Base-by-base conservation (phyloP, 2,797 vertebrate genomes). In the Sus cebifrons region DNA sequence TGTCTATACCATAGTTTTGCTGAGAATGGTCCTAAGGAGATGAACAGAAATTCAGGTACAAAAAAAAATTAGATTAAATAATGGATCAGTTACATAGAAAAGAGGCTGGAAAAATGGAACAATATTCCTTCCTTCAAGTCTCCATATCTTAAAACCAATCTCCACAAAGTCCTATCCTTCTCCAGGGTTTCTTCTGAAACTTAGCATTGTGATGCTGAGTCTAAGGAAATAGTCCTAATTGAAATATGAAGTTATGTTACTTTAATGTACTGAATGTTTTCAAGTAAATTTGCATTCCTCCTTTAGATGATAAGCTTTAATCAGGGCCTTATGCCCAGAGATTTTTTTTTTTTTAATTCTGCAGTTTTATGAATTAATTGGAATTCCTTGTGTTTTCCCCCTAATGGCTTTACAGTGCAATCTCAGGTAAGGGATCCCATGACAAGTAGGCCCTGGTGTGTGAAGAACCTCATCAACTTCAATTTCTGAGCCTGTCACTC, bases 241-340 rank as follows among this genome's bases (percentile, higher is more conserved):
- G 52, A 44, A 12, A 40, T 29, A 16, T 17, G 2, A 88, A 79
- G 29, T 44, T 20, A 64, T 64, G 60, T 52, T 86, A 60, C 49
- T 86, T 70, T 64, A 44, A 36, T 32, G 21, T 74, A 15, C 67
- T 62, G 21, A 10, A 36, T 54, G 52, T 36, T 90, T 88, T 71
- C 36, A 64, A 82, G 18, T 14, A 77, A n/a, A 60, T 81, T 58
- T 75, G 36, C n/a, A 78, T 92, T 78, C 21, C 23, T 40, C n/a
- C 12, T 88, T 85, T 32, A 81, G 18, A 67, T 91, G 44, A 67
- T 65, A 29, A 88, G 12, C 2, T 91, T 85, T 89, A 25, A 94
- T 36, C 25, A 90, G 32, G 54, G 21, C 27, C 40, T 78, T 36
- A 29, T 49, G 20, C 2, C 18, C 27, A 36, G 23, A 32, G 12